Base-by-base conservation (phyloP, 92 coral and sea anemone species). In the Pocillopora meandrina region DNA sequence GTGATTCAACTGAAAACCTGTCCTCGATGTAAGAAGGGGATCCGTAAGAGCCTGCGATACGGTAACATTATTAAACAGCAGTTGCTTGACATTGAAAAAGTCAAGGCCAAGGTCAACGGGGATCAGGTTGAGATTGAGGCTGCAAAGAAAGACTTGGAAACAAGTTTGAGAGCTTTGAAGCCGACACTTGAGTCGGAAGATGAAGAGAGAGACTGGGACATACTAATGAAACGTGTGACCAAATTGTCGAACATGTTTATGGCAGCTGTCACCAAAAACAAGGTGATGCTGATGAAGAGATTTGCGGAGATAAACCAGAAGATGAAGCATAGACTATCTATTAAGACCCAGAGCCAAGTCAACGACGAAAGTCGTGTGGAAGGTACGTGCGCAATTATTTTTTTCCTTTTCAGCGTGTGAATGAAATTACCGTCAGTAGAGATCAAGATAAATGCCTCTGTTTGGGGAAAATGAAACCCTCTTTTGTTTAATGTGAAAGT, bases 41-140 rank as follows among this genome's bases (percentile, higher is more conserved):
- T 95, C 21, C 88, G 88, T 15, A 87, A 23, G 78, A 89, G 95
- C 71, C 85, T 79, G 86, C 95, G 98, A 31, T 95, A 95, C 76
- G 96, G 90, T 42, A 88, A 92, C n/a, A 80, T 90, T 61, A 86
- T 91, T 74, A 95, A 93, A 61, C 79, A 86, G 65, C 89, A 85
- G 18, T 77, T 88, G 18, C 61, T 65, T 19, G 92, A 92, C 86
- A 87, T 94, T 61, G 95, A 92, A 76, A 62, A 74, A 73, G 92
- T 94, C 31, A 82, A 82, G 60, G 72, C 23, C 23, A 82, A 82
- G 85, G 85, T 71, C 34, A 31, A 33, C 11, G 85, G 78, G 15
- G 5, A 81, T 1, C 17, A 49, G 0, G 31, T 17, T 16, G 77
- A 59, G 20, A 14, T 81, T 5, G 20, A 19, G 2, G 34, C 57